Conservation (phyloP, 2,113 vertebrate genomes). For the Anseranas semipalmata region DNA sequence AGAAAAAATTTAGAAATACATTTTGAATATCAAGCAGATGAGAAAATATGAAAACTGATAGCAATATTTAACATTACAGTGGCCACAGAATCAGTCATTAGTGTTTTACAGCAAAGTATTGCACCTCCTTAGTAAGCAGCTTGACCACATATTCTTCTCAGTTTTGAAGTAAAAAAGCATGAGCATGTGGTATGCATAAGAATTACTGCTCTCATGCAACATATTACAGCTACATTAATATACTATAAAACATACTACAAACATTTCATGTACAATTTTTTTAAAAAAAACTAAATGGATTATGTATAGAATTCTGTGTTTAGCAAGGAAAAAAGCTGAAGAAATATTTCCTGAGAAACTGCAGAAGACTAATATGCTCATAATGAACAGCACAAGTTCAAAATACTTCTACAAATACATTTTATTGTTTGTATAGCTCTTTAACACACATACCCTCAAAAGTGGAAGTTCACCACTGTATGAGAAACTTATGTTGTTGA, state of each 20-base stretch:
- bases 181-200: conserved; percentile 42
- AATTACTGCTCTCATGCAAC: conserved; percentile 45
- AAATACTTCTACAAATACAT: background rate
- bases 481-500: background rate
- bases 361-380: background rate
- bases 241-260: background rate
- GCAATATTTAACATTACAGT: background rate
- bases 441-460: background rate
- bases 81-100: background rate
- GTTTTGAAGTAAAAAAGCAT: conserved; percentile 50
- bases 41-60: background rate
- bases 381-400: background rate
- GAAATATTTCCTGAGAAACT: background rate
- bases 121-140: conserved; percentile 41
- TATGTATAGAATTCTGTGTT: background rate
- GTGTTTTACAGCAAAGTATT: conserved; percentile 43
- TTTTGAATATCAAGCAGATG: background rate
- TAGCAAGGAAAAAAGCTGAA: background rate
- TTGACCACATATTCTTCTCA: conserved; percentile 33
- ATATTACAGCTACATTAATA: conserved; percentile 20
- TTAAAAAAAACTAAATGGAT: background rate
- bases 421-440: background rate
- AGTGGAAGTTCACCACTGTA: background rate
- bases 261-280: background rate
- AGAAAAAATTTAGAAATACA: background rate